Base-by-base conservation (phyloP, 2,888 invertebrate genomes). In the Drosophila birchii region DNA sequence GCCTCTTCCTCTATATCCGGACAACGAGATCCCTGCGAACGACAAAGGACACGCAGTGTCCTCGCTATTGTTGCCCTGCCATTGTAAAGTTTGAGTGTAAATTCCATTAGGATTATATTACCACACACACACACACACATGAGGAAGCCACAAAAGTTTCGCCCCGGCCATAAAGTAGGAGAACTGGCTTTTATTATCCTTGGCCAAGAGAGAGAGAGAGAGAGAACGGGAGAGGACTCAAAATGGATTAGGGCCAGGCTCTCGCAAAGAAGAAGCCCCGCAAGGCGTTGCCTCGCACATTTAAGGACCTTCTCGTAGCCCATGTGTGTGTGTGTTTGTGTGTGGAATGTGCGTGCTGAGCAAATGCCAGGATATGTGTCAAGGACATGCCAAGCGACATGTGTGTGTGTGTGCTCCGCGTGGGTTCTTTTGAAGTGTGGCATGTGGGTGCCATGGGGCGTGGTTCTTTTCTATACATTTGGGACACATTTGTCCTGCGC, bases 31-130 rank as follows among this genome's bases (percentile, higher is more conserved):
- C 43, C 58, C 43, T 36, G 26, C 53, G 51, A 75, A 61, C 53
- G 75, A 75, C 77, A 86, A 80, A 75, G 84, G 81, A 74, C 86
- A 75, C 70, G 70, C 66, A 59, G 61, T 60, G 56, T 80, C 45
- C 64, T 75, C 43, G 51, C 76, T 36, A 43, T 67, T 53, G 66
- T 66, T 66, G 64, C 36, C 59, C 47, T n/a, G 49, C 60, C 23
- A 62, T 87, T 87, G 79, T 79, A 82, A 80, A 67, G 80, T 86
- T 88, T 62, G 78, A 88, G 82, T 79, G 82, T 83, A 89, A 88
- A 90, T 88, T 88, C 88, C 90, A 88, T 88, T 90, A 88, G 90
- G 90, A 90, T 88, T 89, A 89, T 80, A 82, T 88, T 88, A 90
- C 88, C 68, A 66, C 56, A 74, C 69, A 74, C 47, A 44, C 14